phyloP scores from a whole-genome alignment of 2,888 invertebrate genomes.

The Xylota segnis region DNA sequence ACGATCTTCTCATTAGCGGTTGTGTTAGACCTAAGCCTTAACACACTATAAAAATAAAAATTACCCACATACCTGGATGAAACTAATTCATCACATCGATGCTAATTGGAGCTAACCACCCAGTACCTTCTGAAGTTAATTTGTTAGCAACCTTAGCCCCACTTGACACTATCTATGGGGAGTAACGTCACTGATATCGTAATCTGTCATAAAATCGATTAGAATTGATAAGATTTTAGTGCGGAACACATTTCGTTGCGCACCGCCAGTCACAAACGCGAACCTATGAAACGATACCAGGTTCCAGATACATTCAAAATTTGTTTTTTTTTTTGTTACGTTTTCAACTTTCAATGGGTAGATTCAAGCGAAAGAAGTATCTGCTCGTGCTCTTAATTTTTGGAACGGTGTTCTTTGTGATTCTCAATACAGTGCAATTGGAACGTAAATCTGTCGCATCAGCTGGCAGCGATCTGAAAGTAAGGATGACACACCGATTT shows the following conservation, averaged over 20 bases:
- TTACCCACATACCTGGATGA: neutral
- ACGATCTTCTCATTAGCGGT: slow-evolving; percentile 13
- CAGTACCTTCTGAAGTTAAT: slow-evolving; percentile 2
- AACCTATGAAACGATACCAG: slow-evolving; percentile 46
- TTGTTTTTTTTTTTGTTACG: no score
- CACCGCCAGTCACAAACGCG: slow-evolving; percentile 12
- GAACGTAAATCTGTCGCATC: slow-evolving; percentile 50
- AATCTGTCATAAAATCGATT: slow-evolving; percentile 25
- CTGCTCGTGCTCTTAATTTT: slow-evolving; percentile 51
- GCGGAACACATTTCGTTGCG: neutral
- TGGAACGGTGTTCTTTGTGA: slow-evolving; percentile 49
- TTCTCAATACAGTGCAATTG: slow-evolving; percentile 46
- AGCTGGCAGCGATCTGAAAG: slow-evolving; percentile 33
- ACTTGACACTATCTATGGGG: slow-evolving; percentile 14
- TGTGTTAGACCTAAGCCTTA: slow-evolving; percentile 9
- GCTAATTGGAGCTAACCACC: slow-evolving; percentile 50
- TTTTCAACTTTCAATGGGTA: slow-evolving; percentile 36
- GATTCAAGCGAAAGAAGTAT: slow-evolving; percentile 48
- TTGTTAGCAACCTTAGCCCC: slow-evolving; percentile 22
- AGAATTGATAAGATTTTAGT: slow-evolving; percentile 29
- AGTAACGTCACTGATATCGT: slow-evolving; percentile 21
- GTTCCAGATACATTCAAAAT: neutral
- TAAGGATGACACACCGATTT: slow-evolving; percentile 37
- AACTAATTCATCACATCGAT: slow-evolving; percentile 9
- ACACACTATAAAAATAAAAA: neutral